Conservation (phyloP, 2,888 invertebrate genomes). For the Anaspis maculata region DNA sequence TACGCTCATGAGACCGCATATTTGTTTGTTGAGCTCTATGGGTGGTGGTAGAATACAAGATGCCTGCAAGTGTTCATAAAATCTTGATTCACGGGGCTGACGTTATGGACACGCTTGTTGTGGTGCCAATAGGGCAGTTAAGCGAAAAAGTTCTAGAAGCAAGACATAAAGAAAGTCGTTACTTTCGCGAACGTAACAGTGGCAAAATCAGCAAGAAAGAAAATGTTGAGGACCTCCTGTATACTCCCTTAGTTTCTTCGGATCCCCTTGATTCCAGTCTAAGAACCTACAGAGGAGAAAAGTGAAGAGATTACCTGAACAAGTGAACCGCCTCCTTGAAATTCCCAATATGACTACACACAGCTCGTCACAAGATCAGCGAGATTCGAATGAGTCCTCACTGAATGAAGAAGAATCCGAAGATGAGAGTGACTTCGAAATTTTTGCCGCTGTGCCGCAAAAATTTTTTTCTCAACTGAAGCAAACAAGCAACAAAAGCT, state of each 20-base stretch:
- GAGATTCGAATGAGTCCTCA: too few relatives aligned
- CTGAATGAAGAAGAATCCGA: too few relatives aligned
- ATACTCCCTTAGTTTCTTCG: neutral
- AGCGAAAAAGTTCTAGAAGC: slow-evolving; percentile 21
- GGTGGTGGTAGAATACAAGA: slow-evolving; percentile 25
- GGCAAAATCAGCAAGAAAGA: neutral
- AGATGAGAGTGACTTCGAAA: too few relatives aligned
- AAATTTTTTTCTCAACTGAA: too few relatives aligned
- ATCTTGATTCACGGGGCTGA: slow-evolving; percentile 25
- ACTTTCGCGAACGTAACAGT: neutral
- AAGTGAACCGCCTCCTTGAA: too few relatives aligned
- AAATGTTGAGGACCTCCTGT: neutral
- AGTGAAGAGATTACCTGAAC: too few relatives aligned
- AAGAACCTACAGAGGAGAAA: neutral
- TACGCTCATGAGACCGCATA: slow-evolving; percentile 17
- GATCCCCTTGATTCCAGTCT: neutral
- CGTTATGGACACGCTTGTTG: slow-evolving; percentile 22
- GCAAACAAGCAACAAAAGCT: too few relatives aligned
- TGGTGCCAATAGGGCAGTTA: slow-evolving; percentile 22
- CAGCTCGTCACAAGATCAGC: too few relatives aligned
- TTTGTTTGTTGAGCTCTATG: slow-evolving; percentile 15
- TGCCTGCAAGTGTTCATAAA: slow-evolving; percentile 31
- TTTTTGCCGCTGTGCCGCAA: too few relatives aligned
- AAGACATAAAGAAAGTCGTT: slow-evolving; percentile 22
- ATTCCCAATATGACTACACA: too few relatives aligned